A percentile compares a stretch with the other conserved stretches of the same genome.
phyloP scores from a whole-genome alignment of 2,113 vertebrate genomes.

The Chaetodon auriga region DNA sequence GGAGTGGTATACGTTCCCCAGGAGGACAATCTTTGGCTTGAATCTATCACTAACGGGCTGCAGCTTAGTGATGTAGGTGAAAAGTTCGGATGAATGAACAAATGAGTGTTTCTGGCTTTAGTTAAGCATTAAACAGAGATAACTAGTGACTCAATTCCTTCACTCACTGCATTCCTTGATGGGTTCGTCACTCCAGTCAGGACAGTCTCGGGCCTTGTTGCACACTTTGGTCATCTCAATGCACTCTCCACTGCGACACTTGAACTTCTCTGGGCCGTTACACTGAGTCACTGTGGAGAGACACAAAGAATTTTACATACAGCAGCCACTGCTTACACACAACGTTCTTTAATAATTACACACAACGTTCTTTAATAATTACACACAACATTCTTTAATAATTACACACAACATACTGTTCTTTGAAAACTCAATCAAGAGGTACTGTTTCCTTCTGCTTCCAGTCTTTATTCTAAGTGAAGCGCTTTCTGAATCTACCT shows the following conservation, averaged over 20 bases:
- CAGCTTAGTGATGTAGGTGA: neutral
- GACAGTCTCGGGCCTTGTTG: constrained; percentile 94
- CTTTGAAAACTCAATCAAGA: too few species aligned
- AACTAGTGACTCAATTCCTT: neutral
- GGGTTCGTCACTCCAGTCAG: constrained; percentile 98
- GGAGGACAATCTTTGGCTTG: neutral
- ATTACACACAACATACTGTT: neutral
- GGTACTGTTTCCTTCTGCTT: too few species aligned
- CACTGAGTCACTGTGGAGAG: constrained; percentile 90
- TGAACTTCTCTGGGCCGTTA: constrained; percentile 93
- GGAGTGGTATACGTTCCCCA: neutral
- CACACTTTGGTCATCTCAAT: constrained; percentile 95
- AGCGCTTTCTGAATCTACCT: neutral
- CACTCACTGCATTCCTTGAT: constrained; percentile 97
- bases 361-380: neutral
- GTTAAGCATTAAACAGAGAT: neutral
- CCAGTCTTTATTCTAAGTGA: neutral
- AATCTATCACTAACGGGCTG: neutral
- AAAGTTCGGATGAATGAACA: neutral
- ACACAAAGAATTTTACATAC: neutral
- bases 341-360: neutral
- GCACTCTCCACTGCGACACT: constrained; percentile 96
- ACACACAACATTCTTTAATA: neutral
- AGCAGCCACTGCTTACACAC: neutral
- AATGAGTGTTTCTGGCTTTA: neutral